These are phyloP conservation scores for Loriculus beryllinus DNA, from an alignment of 2,797 vertebrate species.

Conservation along the genomic window DNA sequence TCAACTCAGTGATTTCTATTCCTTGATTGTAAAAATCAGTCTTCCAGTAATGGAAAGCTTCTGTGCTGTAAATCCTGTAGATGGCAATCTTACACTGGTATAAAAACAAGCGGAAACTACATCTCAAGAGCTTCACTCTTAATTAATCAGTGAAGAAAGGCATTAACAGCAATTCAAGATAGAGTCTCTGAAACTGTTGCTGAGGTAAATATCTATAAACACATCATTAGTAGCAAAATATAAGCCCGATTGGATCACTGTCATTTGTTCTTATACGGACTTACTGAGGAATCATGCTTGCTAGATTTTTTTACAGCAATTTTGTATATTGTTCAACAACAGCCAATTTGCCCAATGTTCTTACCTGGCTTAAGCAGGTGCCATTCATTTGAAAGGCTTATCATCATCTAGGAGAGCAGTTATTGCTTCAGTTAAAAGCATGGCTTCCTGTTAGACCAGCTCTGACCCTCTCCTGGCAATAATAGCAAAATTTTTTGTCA, in stretches of 20 bases:
- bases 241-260: conserved; percentile 1
- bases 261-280: background rate
- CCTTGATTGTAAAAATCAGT: background rate
- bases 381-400: background rate
- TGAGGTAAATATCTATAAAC: conserved; percentile 63
- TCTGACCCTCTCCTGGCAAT: background rate
- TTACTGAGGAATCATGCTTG: background rate
- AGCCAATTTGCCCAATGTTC: background rate
- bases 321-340: background rate
- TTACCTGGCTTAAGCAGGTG: background rate
- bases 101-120: background rate
- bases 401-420: background rate
- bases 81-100: conserved; percentile 77
- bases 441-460: background rate
- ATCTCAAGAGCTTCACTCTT: conserved; percentile 7
- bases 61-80: conserved; percentile 67
- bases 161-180: conserved; percentile 54
- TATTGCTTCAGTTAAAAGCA: background rate
- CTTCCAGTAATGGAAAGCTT: background rate
- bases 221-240: conserved; percentile 47
- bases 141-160: conserved; percentile 49
- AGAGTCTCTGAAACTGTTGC: conserved; percentile 29
- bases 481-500: background rate
- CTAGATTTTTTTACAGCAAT: background rate
- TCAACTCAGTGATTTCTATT: conserved; percentile 38